Evolutionary conservation across 2,797 vertebrate species (phyloP), one percentile per base, ranked within the genome.

Genomic region (Salmo trutta): DNA sequence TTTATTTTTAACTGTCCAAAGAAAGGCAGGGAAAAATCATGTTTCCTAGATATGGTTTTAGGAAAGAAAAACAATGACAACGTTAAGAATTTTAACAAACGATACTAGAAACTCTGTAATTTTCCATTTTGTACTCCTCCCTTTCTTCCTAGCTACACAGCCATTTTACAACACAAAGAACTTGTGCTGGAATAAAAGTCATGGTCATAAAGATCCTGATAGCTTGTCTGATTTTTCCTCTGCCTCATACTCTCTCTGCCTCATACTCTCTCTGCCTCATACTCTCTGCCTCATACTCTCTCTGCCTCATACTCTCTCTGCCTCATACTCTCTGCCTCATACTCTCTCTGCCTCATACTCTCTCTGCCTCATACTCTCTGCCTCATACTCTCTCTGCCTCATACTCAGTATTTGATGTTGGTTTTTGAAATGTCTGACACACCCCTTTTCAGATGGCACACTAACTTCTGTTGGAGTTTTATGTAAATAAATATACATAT

Each of bases 111-210:
- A 87, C 85, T 94, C 91, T 93, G 90, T 93, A 88, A 90, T 91
- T 94, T 93, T 90, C 89, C 90, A 92, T 94, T 95, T 94, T 94
- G 92, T 94, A 94, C 91, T 92, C 91, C 91, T 93, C 91, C 90
- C 92, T 93, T 88, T 92, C 92, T 90, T 94, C 90, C 89, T 93
- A 93, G 91, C 90, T 92, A 87, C 91, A 93, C 93, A 92, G 91
- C 91, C 91, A 94, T 94, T 95, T 95, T 93, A 94, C 92, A 91
- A 93, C 91, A 94, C 92, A 91, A 87, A 91, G 81, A 91, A 91
- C 89, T 92, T 94, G 92, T 94, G 94, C 92, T 95, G 93, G 93
- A 94, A 94, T 94, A 95, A 95, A 95, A 92, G 88, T 75, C 54
- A 84, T 85, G 76, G 86, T 92, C 87, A 84, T 90, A 92, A 93